These are phyloP conservation scores for Hypomesus transpacificus DNA, from an alignment of 2,113 vertebrate species.

Conservation along the genomic window DNA sequence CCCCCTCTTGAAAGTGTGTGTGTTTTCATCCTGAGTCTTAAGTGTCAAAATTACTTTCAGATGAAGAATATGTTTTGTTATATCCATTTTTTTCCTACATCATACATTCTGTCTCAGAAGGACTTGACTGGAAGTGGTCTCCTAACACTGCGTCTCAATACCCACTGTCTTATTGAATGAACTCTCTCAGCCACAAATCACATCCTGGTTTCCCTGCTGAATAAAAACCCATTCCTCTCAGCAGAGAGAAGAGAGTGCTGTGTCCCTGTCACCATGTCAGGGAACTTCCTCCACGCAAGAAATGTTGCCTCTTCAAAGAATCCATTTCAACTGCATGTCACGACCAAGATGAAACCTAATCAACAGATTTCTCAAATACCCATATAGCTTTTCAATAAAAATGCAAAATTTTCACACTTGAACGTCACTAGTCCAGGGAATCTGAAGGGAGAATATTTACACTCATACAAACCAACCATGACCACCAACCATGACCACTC, in stretches of 20 bases:
- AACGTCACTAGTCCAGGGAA: no score
- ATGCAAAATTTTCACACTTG: no score
- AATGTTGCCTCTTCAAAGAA: no score
- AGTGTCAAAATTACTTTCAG: slow-evolving; percentile 52
- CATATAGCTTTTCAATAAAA: no score
- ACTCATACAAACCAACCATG: no score
- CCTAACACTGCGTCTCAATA: slow-evolving; percentile 29
- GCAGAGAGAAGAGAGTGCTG: neutral
- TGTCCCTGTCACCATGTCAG: no score
- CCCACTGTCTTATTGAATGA: slow-evolving; percentile 32
- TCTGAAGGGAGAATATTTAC: no score
- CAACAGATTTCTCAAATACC: no score
- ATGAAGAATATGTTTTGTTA: slow-evolving; percentile 52
- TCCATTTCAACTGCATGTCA: no score
- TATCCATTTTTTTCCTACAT: slow-evolving; percentile 4
- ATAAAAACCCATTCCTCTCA: slow-evolving; percentile 41
- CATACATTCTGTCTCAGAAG: slow-evolving; percentile 18
- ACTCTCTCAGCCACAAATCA: slow-evolving; percentile 35
- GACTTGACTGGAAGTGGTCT: slow-evolving; percentile 24
- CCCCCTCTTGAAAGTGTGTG: slow-evolving; percentile 28
- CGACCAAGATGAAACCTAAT: no score
- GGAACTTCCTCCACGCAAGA: no score
- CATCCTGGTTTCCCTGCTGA: slow-evolving; percentile 35
- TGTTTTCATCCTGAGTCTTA: slow-evolving; percentile 43
- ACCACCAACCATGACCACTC: no score